Evolutionary conservation across 2,113 vertebrate genomes (phyloP), one percentile per base, ranked within the genome.

Genomic region (Taxidea taxus): DNA sequence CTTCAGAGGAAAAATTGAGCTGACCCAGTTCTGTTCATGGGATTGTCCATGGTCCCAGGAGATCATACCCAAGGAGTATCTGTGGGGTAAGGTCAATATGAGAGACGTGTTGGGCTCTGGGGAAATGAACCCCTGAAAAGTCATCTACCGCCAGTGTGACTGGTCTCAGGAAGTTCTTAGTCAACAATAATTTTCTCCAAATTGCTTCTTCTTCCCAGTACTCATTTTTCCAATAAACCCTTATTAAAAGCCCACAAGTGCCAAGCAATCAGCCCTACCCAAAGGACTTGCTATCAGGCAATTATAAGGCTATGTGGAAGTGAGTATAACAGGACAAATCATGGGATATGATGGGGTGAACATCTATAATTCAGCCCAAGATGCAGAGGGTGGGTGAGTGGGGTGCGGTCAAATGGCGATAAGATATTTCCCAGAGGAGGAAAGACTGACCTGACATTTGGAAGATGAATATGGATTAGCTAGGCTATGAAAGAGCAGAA

Each of bases 21-120:
- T 11, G 2, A 9, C 4, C 44, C 78, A 29, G 10, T 34, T 72
- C 49, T 29, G 27, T 42, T 88, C 62, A 6, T 7, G 29, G n/a
- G 20, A 44, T 18, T 20, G 23, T 68, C 14, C 5, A 3, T 39
- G 37, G 80, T 34, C 47, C 68, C 34, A 0, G 54, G 51, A 83
- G 49, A 74, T 0, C 37, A 14, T 44, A 83, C 75, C 62, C 16
- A 20, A 39, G 31, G 23, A 34, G 3, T 0, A 21, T 3, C 42
- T 15, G 6, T 14, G n/a, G 29, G 10, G 25, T 42, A 51, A 56
- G 37, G 47, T 39, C 74, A 37, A n/a, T 6, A 14, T 7, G 87
- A 42, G 47, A 66, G n/a, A n/a, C 2, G 1, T 7, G 34, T 12
- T 7, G 81, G 49, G 44, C 37, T 6, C 9, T 0, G 25, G 4